A percentile compares a stretch with the other conserved stretches of the same genome.
phyloP scores from a whole-genome alignment of 2,797 vertebrate species.

The Hypotaenidia philippensis region DNA sequence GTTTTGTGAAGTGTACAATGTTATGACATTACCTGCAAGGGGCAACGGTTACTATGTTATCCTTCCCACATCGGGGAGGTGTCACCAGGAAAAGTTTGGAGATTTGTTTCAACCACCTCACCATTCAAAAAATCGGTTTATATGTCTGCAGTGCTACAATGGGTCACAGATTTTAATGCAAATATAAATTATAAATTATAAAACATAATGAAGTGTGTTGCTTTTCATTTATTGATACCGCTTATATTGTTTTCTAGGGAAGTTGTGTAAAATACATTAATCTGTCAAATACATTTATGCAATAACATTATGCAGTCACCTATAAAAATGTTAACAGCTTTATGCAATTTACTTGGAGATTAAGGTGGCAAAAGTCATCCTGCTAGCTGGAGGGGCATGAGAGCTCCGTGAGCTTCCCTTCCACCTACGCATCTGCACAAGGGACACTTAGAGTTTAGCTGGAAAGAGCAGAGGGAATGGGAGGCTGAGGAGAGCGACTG shows the following conservation, averaged over 20 bases:
- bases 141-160: neutral
- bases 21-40: neutral
- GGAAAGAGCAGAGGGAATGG: neutral
- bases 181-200: neutral
- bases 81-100: neutral
- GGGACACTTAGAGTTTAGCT: neutral
- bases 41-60: neutral
- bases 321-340: slow-evolving; percentile 38
- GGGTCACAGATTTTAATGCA: neutral
- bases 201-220: neutral
- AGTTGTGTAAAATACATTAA: slow-evolving; percentile 7
- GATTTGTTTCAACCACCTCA: neutral
- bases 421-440: neutral
- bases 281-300: slow-evolving; percentile 6
- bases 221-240: slow-evolving; percentile 22
- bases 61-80: neutral
- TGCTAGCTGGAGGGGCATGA: neutral
- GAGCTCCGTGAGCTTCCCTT: neutral
- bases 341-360: slow-evolving; percentile 7
- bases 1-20: neutral
- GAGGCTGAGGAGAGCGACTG: neutral
- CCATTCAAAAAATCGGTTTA: neutral
- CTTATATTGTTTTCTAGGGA: neutral
- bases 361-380: neutral
- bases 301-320: neutral